phyloP scores from a whole-genome alignment of 1,140 invertebrate genomes.

The Cryptotermes secundus region DNA sequence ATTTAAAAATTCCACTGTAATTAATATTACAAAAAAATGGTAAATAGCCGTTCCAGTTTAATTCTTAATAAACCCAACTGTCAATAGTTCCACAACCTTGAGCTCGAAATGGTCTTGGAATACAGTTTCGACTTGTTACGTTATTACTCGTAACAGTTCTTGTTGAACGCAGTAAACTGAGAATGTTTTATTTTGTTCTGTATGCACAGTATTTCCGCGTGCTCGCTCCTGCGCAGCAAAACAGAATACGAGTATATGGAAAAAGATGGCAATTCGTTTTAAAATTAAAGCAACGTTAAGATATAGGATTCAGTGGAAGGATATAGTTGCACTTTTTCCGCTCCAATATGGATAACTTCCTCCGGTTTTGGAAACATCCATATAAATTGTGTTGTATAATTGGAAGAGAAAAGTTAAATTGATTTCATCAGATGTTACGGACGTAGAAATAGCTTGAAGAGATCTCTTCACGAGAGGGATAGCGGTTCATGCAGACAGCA shows the following conservation, averaged over 20 bases:
- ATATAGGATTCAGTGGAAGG: neutral
- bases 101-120: too few relatives aligned
- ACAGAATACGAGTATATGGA: neutral
- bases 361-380: neutral
- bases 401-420: constrained; percentile 11
- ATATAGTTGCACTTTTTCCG: neutral
- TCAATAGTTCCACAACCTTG: too few relatives aligned
- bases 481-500: neutral
- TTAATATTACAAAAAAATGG: too few relatives aligned
- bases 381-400: neutral
- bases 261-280: neutral
- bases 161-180: too few relatives aligned
- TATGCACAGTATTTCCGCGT: too few relatives aligned
- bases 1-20: too few relatives aligned
- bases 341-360: too few relatives aligned
- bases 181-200: too few relatives aligned
- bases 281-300: neutral
- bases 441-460: neutral
- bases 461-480: neutral
- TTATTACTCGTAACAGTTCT: too few relatives aligned
- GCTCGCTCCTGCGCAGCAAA: neutral
- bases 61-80: too few relatives aligned
- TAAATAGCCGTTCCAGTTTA: too few relatives aligned
- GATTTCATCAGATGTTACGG: constrained; percentile 16
- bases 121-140: too few relatives aligned